Conservation (phyloP, 2,888 invertebrate species). For the Protophormia terraenovae region DNA sequence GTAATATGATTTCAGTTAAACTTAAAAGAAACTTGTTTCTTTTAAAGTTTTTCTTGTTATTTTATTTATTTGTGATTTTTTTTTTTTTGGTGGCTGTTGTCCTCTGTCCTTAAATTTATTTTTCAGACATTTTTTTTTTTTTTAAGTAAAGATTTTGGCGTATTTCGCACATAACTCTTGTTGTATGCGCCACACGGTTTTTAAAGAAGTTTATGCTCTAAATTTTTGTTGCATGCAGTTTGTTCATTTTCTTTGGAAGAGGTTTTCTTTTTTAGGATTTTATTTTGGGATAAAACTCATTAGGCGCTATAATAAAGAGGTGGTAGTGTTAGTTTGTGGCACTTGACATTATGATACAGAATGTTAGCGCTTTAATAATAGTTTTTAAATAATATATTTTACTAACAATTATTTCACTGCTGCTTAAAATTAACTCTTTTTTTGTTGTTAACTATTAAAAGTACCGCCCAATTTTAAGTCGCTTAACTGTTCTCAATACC, state of each 20-base stretch:
- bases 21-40: constrained; percentile 45
- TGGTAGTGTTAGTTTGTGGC: not conserved
- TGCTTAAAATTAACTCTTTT: not conserved
- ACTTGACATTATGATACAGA: too few relatives aligned
- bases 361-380: too few relatives aligned
- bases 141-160: constrained; percentile 28
- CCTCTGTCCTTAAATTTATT: constrained; percentile 33
- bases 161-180: constrained; percentile 59
- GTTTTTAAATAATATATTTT: too few relatives aligned
- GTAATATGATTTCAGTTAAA: constrained; percentile 54
- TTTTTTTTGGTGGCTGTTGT: not conserved
- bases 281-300: constrained; percentile 12
- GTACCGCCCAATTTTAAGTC: too few relatives aligned
- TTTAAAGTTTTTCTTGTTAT: constrained; percentile 7
- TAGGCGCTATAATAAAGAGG: constrained; percentile 6
- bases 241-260: not conserved
- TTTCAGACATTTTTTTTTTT: not conserved
- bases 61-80: constrained; percentile 27
- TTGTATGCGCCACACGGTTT: constrained; percentile 45
- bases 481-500: too few relatives aligned
- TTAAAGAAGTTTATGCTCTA: constrained; percentile 34
- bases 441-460: not conserved
- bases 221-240: constrained; percentile 17
- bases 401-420: too few relatives aligned
- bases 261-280: not conserved